These are phyloP conservation scores for Bombycilla garrulus DNA, from an alignment of 2,113 vertebrate genomes.

Conservation along the genomic window DNA sequence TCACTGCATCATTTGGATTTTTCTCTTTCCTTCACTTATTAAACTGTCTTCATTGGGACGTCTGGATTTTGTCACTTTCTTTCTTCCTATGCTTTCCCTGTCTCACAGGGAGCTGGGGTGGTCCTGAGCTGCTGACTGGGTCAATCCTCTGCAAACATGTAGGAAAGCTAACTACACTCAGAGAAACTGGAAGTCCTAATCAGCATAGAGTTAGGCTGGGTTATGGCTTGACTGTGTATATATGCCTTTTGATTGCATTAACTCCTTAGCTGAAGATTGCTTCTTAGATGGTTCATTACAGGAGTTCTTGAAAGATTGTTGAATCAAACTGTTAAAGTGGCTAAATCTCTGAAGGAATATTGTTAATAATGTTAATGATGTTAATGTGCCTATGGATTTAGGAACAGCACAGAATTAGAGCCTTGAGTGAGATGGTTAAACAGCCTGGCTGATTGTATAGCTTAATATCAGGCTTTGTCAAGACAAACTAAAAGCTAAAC, in stretches of 20 bases:
- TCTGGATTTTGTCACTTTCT: neutral
- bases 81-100: neutral
- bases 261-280: neutral
- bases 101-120: neutral
- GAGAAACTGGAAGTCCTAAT: neutral
- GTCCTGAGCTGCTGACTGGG: neutral
- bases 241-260: neutral
- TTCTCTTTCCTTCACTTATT: neutral
- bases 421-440: neutral
- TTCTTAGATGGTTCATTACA: neutral
- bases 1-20: neutral
- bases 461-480: neutral
- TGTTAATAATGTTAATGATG: too few relatives aligned
- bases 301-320: neutral
- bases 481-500: neutral
- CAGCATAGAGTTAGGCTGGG: neutral
- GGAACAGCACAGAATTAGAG: neutral
- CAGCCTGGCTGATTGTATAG: neutral
- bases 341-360: neutral
- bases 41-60: neutral
- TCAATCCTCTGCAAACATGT: fast-evolving
- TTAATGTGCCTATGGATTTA: neutral
- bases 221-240: neutral
- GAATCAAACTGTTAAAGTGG: neutral
- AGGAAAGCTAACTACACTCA: neutral